Percentiles rank a stretch among this genome's conserved stretches.
Evolutionary conservation across 2,888 invertebrate species (phyloP).

Genomic region (Andrena dorsata): DNA sequence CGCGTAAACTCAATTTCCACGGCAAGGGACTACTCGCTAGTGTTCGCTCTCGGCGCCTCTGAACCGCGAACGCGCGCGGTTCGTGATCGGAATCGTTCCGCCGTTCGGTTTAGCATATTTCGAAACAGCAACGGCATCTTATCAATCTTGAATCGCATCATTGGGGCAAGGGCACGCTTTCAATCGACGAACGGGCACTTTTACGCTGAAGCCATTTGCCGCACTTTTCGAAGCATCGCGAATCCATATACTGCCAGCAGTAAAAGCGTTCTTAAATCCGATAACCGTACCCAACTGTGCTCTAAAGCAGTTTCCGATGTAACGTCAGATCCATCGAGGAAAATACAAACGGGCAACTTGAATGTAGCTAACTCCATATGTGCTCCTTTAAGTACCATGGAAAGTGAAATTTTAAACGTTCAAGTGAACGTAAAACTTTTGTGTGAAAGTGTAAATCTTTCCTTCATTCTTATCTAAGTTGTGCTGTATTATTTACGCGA

Average conservation of each 20-base stretch:
- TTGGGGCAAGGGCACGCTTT: conserved; percentile 31
- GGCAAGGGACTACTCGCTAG: conserved; percentile 42
- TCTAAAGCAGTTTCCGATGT: conserved; percentile 41
- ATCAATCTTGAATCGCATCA: conserved; percentile 43
- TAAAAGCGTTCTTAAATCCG: conserved; percentile 41
- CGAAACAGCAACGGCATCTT: conserved; percentile 56
- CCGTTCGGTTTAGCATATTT: conserved; percentile 67
- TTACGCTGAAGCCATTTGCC: conserved; percentile 1
- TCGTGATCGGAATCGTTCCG: conserved; percentile 70
- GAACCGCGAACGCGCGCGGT: conserved; percentile 67
- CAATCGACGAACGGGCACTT: conserved; percentile 33
- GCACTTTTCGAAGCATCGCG: conserved; percentile 4
- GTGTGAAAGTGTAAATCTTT: too few species aligned
- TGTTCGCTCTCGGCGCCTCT: conserved; percentile 34
- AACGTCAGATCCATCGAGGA: conserved; percentile 9
- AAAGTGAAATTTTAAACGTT: background rate
- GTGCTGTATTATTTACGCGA: too few species aligned
- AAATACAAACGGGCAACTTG: conserved; percentile 26
- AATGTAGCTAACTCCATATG: conserved; percentile 17
- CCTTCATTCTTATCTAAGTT: too few species aligned
- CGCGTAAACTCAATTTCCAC: conserved; percentile 71
- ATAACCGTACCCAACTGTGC: conserved; percentile 27
- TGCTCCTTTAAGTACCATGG: background rate
- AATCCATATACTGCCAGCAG: conserved; percentile 36
- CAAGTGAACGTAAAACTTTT: too few species aligned